Percentiles rank a stretch among this genome's conserved stretches.
Evolutionary conservation across 30 jellyfish, hydroid and myxozoan genomes (phyloP).

Genomic region (Hydractinia echinata): DNA sequence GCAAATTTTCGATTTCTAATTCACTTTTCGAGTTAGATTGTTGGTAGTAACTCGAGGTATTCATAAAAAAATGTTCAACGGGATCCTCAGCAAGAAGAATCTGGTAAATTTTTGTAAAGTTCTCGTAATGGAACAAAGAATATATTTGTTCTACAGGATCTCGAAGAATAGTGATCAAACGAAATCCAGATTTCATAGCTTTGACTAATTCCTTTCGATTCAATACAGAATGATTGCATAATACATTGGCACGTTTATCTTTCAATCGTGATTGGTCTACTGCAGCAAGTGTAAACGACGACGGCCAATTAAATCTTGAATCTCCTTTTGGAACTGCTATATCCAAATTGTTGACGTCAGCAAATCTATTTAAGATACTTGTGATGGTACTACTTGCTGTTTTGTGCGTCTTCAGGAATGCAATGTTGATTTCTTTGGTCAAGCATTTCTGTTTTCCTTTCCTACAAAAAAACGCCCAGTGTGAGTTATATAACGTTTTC

Average conservation of each 20-base stretch:
- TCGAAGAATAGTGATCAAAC: constrained; percentile 51
- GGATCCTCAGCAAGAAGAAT: constrained; percentile 14
- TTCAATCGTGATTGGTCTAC: constrained; percentile 58
- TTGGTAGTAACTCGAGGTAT: constrained; percentile 10
- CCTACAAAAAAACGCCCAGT: neutral
- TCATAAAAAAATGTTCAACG: constrained; percentile 31
- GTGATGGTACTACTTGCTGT: constrained; percentile 76
- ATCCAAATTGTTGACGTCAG: constrained; percentile 43
- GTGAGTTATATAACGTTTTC: too few species aligned
- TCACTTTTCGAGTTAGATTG: neutral
- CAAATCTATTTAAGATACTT: constrained; percentile 58
- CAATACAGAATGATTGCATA: constrained; percentile 56
- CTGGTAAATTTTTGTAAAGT: constrained; percentile 36
- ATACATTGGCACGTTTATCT: constrained; percentile 48
- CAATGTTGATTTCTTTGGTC: constrained; percentile 22
- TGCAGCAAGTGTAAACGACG: constrained; percentile 35
- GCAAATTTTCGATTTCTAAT: constrained; percentile 13
- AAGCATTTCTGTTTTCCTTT: neutral
- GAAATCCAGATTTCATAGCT: constrained; percentile 45
- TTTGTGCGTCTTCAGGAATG: constrained; percentile 74
- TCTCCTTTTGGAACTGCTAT: constrained; percentile 54
- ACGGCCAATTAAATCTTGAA: constrained; percentile 66
- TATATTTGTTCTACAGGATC: constrained; percentile 59
- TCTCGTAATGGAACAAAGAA: constrained; percentile 55
- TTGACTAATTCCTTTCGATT: constrained; percentile 44